Percentiles rank a stretch among this genome's conserved stretches.
These are phyloP conservation scores for Tragelaphus strepsiceros DNA, from an alignment of 2,113 vertebrate species.

Conservation along the genomic window DNA sequence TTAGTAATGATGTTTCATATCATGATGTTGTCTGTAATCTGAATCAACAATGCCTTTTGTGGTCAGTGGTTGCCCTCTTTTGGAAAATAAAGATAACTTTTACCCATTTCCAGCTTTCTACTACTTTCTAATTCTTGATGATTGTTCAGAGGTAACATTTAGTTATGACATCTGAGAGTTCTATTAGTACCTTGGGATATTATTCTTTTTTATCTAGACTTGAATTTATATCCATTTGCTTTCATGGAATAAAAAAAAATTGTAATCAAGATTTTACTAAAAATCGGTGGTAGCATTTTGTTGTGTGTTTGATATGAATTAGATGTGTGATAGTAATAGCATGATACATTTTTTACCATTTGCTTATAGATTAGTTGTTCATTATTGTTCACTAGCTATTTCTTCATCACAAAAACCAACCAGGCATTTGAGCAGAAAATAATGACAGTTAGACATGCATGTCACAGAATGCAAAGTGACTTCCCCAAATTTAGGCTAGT, in stretches of 20 bases:
- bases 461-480: slow-evolving; percentile 22
- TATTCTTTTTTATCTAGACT: background rate
- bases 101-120: background rate
- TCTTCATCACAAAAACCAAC: background rate
- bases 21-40: background rate
- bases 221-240: background rate
- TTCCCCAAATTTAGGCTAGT: background rate
- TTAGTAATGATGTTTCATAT: background rate
- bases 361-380: background rate
- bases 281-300: background rate
- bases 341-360: background rate
- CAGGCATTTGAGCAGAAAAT: background rate
- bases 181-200: background rate
- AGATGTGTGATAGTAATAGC: background rate
- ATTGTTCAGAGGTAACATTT: background rate
- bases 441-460: background rate
- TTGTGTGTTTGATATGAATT: background rate
- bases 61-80: background rate
- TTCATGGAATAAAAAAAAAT: background rate
- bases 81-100: background rate
- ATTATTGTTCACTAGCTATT: background rate
- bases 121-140: background rate
- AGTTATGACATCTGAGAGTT: background rate
- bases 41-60: background rate
- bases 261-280: background rate